A percentile compares a stretch with the other conserved stretches of the same genome.
phyloP scores from a whole-genome alignment of 2,797 vertebrate genomes.

The Graptemys geographica region DNA sequence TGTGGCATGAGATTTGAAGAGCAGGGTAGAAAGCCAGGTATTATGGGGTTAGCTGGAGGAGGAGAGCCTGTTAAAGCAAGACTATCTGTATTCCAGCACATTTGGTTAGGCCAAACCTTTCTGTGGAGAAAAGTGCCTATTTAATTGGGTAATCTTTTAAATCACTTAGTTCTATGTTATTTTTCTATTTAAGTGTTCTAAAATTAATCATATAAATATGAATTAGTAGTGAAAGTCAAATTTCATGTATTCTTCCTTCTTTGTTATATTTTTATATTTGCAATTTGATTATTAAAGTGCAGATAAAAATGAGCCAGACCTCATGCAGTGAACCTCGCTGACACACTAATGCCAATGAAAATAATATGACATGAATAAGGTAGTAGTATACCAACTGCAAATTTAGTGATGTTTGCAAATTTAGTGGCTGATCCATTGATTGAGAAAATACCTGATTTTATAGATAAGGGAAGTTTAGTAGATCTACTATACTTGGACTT shows the following conservation, averaged over 20 bases:
- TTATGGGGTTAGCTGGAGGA: not conserved
- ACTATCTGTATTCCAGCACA: not conserved
- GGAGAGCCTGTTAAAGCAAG: not conserved
- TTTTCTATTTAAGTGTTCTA: not conserved
- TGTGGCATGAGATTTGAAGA: not conserved
- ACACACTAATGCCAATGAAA: not conserved
- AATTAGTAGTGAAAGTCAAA: not conserved
- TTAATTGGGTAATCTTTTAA: not conserved
- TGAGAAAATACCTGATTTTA: not conserved
- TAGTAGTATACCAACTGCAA: not conserved
- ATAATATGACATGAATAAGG: not conserved
- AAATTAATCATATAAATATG: not conserved
- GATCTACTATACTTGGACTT: not conserved
- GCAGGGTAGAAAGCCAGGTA: not conserved
- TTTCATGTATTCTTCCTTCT: not conserved
- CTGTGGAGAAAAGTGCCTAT: not conserved
- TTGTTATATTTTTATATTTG: not conserved
- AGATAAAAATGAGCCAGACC: not conserved
- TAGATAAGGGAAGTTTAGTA: not conserved
- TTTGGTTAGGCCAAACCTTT: not conserved
- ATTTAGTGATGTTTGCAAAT: not conserved
- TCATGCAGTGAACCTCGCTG: not conserved
- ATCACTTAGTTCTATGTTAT: not conserved
- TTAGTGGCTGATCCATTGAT: not conserved
- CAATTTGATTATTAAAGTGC: not conserved